These are phyloP conservation scores for Ianthella basta DNA, from an alignment of 37 sponge, comb jelly and placozoan species.

Conservation along the genomic window DNA sequence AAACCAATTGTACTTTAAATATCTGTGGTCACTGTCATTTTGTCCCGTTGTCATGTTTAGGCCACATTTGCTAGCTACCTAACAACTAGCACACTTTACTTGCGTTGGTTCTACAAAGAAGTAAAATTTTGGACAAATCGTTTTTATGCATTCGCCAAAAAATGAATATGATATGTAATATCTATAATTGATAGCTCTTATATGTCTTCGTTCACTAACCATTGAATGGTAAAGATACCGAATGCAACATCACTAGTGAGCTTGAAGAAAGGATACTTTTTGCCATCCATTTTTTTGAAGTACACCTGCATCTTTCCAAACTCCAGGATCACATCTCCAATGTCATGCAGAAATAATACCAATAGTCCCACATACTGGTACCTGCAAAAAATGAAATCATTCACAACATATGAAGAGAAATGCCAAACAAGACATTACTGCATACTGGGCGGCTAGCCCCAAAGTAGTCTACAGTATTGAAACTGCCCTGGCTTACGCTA, in stretches of 20 bases:
- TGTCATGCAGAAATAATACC: constrained; percentile 73
- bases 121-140: no score
- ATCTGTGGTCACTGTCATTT: neutral
- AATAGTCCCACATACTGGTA: constrained; percentile 77
- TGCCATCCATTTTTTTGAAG: constrained; percentile 57
- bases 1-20: no score
- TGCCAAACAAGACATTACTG: no score
- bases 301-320: constrained; percentile 65
- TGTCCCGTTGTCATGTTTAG: neutral
- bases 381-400: constrained; percentile 36
- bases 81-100: no score
- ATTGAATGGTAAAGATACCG: constrained; percentile 67
- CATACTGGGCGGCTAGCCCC: no score
- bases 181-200: neutral
- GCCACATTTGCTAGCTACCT: neutral
- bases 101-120: no score
- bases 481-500: no score
- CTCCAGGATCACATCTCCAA: constrained; percentile 79
- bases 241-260: constrained; percentile 54
- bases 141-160: no score
- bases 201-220: constrained; percentile 42
- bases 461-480: no score
- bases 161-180: neutral
- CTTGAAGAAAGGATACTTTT: constrained; percentile 26
- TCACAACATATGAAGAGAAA: no score